A percentile compares a stretch with the other conserved stretches of the same genome.
These are phyloP conservation scores for Gadopsis marmoratus DNA, from an alignment of 2,797 vertebrate species.

Conservation along the genomic window DNA sequence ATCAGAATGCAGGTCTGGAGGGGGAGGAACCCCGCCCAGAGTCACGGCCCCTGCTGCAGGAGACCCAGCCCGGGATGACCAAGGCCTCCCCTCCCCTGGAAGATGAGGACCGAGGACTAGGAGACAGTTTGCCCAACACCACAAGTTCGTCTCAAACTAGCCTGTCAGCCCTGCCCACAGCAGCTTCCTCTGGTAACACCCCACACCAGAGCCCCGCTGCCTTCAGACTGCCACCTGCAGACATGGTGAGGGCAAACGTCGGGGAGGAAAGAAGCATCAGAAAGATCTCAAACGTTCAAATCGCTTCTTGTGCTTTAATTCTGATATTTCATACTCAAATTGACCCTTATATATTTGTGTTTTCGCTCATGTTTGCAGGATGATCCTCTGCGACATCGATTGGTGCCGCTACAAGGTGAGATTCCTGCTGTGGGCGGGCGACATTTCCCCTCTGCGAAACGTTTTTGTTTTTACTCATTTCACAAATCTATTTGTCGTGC, in stretches of 20 bases:
- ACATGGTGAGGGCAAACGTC: slow-evolving; percentile 66
- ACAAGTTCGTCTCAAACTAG: slow-evolving; percentile 88
- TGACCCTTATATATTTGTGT: background rate
- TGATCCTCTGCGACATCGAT: slow-evolving; percentile 77
- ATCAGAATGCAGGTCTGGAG: slow-evolving; percentile 83
- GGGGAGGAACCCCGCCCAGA: slow-evolving; percentile 80
- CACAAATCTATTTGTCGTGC: slow-evolving; percentile 12
- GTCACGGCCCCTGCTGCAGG: slow-evolving; percentile 84
- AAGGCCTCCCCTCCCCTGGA: slow-evolving; percentile 82
- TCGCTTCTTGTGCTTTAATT: background rate
- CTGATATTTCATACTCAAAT: background rate
- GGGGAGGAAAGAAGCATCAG: background rate
- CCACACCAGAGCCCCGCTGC: slow-evolving; percentile 79
- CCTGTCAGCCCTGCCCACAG: slow-evolving; percentile 81
- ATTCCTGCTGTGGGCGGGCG: background rate
- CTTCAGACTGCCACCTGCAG: slow-evolving; percentile 57
- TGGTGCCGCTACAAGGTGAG: slow-evolving; percentile 83
- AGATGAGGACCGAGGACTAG: slow-evolving; percentile 87
- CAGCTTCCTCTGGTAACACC: slow-evolving; percentile 69
- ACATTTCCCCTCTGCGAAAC: background rate
- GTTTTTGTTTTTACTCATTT: background rate
- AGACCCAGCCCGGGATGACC: slow-evolving; percentile 78
- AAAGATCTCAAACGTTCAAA: background rate
- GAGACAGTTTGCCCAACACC: slow-evolving; percentile 88
- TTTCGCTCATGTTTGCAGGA: slow-evolving; percentile 66